Base-by-base conservation (phyloP, 2,797 vertebrate genomes). In the Phrynocephalus guinanensis region DNA sequence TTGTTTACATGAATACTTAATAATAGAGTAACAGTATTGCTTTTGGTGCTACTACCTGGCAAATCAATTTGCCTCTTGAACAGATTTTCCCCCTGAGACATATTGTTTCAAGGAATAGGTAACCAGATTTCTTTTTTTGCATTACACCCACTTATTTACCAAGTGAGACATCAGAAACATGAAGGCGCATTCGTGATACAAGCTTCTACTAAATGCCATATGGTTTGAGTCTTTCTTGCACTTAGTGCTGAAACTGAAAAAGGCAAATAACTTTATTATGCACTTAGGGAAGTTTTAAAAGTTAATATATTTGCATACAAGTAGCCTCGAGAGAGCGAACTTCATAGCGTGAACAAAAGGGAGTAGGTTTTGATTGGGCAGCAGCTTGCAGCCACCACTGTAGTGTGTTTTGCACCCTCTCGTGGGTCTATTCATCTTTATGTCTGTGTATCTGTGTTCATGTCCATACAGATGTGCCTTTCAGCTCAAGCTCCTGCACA, bases 221-320 rank as follows among this genome's bases (percentile, higher is more conserved):
- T 73, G 85, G 73, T 87, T 87, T 50, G 79, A 86, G 88, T 60
- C 81, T 83, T 84, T 60, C 11, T 3, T 84, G 56, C 72, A 79
- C 67, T 78, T 63, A 79, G 63, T 71, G 66, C 63, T 28, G 86
- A 82, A 92, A 87, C 7, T 76, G 9, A 91, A 56, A 44, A 16
- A 67, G 82, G 48, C 82, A 87, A 81, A 80, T n/a, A 84, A 80
- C 56, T 68, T 89, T 80, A 79, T 68, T 33, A 38, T 60, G 48
- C 48, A 60, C 44, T 86, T 79, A 86, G 33, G 60, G 83, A 68
- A 82, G 44, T n/a, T 79, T 79, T 88, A 56, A 67, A 56, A 28
- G 77, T 86, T 82, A 48, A 88, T 78, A 71, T 89, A 90, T 20
- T 91, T 87, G 15, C 44, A 38, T 52, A 60, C n/a, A 88, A 91